Evolutionary conservation across 2,888 invertebrate species (phyloP).

Genomic region (Onthophagus sagittarius): DNA sequence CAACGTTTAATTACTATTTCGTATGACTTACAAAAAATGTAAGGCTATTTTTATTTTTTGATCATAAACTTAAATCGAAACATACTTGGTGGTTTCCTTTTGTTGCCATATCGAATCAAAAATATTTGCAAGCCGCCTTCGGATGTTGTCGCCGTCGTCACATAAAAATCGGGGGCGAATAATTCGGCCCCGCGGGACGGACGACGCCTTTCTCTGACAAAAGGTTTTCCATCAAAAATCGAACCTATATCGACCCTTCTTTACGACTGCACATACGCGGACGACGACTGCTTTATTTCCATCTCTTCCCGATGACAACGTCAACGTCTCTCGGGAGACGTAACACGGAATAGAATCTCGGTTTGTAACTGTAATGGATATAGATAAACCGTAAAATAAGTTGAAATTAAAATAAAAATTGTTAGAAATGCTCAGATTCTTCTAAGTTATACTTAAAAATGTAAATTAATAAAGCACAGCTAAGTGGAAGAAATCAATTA

Average conservation of each 20-base stretch:
- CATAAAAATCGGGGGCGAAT: neutral
- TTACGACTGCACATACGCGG: constrained; percentile 14
- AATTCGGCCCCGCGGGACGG: neutral
- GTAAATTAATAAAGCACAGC: too few species aligned
- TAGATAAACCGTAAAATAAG: constrained; percentile 28
- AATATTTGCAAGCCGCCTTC: neutral
- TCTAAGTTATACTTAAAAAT: too few species aligned
- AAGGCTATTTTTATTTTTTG: too few species aligned
- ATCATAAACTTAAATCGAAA: too few species aligned
- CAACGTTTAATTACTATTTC: neutral
- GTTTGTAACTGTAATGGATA: constrained; percentile 34
- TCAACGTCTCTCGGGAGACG: constrained; percentile 32
- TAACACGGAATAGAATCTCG: constrained; percentile 38
- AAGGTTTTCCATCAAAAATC: neutral
- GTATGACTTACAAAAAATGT: neutral
- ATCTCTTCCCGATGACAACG: neutral
- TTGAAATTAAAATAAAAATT: neutral
- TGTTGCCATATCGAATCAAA: neutral
- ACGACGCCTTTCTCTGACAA: neutral
- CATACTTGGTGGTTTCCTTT: neutral
- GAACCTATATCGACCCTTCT: neutral
- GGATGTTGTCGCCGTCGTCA: neutral
- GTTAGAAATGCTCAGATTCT: too few species aligned
- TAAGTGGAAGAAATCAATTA: too few species aligned
- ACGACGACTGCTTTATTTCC: constrained; percentile 11